Evolutionary conservation across 2,113 vertebrate genomes (phyloP).

Genomic region (Ictalurus punctatus): DNA sequence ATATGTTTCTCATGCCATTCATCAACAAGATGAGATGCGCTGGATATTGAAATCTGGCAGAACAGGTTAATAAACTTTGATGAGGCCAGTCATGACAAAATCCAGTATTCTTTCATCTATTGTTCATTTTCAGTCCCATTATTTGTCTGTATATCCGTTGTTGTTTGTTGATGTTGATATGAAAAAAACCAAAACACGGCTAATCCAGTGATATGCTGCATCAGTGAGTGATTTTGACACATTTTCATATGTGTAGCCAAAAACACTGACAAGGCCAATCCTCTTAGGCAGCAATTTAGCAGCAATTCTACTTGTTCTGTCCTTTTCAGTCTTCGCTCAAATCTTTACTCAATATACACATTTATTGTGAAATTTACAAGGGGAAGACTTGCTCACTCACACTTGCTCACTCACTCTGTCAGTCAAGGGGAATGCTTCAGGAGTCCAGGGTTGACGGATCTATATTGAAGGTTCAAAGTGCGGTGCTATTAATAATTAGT

Average conservation of each 20-base stretch:
- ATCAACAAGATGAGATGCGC: neutral
- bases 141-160: neutral
- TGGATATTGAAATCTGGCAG: neutral
- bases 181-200: slow-evolving; percentile 26
- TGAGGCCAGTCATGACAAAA: neutral
- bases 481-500: slow-evolving; percentile 86
- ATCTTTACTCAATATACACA: slow-evolving; percentile 71
- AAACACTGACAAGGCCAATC: slow-evolving; percentile 62
- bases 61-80: neutral
- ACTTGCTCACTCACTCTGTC: slow-evolving; percentile 62
- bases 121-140: neutral
- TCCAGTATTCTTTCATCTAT: neutral
- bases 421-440: slow-evolving; percentile 88
- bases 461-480: slow-evolving; percentile 90
- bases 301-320: slow-evolving; percentile 63
- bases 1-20: neutral
- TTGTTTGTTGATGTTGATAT: neutral
- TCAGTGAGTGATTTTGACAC: slow-evolving; percentile 64
- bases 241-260: slow-evolving; percentile 51
- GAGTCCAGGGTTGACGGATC: slow-evolving; percentile 74
- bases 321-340: slow-evolving; percentile 51
- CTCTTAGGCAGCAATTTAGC: slow-evolving; percentile 60
- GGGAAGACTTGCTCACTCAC: slow-evolving; percentile 60
- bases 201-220: slow-evolving; percentile 75
- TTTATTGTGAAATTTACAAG: slow-evolving; percentile 69